Base-by-base conservation (phyloP, 2,113 vertebrate genomes). In the Cebus imitator region DNA sequence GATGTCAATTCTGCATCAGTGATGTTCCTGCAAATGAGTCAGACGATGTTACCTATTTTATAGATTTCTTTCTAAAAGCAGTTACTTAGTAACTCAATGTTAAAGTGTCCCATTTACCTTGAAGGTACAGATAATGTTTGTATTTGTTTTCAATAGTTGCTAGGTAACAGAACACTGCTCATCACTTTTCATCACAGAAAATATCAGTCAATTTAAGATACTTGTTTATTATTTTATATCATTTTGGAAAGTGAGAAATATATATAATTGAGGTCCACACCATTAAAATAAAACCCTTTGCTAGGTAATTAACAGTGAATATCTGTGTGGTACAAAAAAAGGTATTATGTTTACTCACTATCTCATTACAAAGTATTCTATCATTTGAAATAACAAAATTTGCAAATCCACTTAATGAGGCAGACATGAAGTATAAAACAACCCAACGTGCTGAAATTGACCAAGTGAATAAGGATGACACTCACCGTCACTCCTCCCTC, bases 131-230 rank as follows among this genome's bases (percentile, higher is more conserved):
- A 58, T 70, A 85, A 43, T 40, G 8, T 68, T 87, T 88, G 27
- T 86, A 13, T 88, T 94, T 83, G 43, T 91, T 91, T 89, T 68
- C 11, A 73, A 9, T 87, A 61, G 79, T 89, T 97, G 43, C 30
- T 88, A 57, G 43, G 35, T 91, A 50, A 95, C 72, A 96, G 75
- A 81, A 9, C 32, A 91, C 23, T 66, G 88, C 48, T 68, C 17
- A 79, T 12, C 17, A 43, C n/a, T 93, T 95, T 70, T 84, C 8
- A 95, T 55, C 82, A 64, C 13, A 91, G 72, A 97, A 94, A 96
- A 80, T 68, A 87, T 80, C 57, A 52, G 10, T 72, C 55, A 83
- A 37, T 76, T 83, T 87, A 78, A 17, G 35, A 66, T 57, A 76
- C 81, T 66, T 92, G 50, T 3, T 66, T 58, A 92, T 88, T 73